These are phyloP conservation scores for Fopius arisanus DNA, from an alignment of 1,140 invertebrate species.

Conservation along the genomic window DNA sequence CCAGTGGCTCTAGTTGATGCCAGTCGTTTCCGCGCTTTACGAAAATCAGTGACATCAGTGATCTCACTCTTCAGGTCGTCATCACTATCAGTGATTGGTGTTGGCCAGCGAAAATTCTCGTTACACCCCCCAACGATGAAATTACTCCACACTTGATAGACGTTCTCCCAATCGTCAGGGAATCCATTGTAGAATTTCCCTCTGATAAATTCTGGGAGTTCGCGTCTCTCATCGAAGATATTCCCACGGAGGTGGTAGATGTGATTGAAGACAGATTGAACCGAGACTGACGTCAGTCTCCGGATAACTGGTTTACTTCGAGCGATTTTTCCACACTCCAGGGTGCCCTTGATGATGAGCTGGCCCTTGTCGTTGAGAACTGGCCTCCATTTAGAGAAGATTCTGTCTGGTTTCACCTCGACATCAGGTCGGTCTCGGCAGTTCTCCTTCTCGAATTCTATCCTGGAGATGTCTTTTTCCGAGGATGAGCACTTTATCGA, in stretches of 20 bases:
- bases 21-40: background rate
- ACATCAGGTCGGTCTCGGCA: background rate
- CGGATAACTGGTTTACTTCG: constrained; percentile 51
- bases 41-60: constrained; percentile 39
- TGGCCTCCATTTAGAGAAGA: constrained; percentile 50
- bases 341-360: constrained; percentile 50
- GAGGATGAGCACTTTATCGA: constrained; percentile 10
- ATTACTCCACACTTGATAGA: constrained; percentile 50
- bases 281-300: constrained; percentile 36
- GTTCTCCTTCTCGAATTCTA: constrained; percentile 9
- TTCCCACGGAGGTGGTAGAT: constrained; percentile 49
- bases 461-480: background rate
- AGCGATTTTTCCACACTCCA: constrained; percentile 45
- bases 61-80: constrained; percentile 53
- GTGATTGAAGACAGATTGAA: constrained; percentile 50
- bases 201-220: constrained; percentile 53
- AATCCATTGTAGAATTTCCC: constrained; percentile 59
- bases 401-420: constrained; percentile 5
- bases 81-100: constrained; percentile 51
- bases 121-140: constrained; percentile 40
- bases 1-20: background rate
- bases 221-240: constrained; percentile 46
- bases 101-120: constrained; percentile 55
- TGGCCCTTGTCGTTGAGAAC: constrained; percentile 42
- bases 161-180: constrained; percentile 60